Percentiles rank a stretch among this genome's conserved stretches.
Conservation (phyloP, 2,113 vertebrate genomes). For the Speoplatyrhinus poulsoni region DNA sequence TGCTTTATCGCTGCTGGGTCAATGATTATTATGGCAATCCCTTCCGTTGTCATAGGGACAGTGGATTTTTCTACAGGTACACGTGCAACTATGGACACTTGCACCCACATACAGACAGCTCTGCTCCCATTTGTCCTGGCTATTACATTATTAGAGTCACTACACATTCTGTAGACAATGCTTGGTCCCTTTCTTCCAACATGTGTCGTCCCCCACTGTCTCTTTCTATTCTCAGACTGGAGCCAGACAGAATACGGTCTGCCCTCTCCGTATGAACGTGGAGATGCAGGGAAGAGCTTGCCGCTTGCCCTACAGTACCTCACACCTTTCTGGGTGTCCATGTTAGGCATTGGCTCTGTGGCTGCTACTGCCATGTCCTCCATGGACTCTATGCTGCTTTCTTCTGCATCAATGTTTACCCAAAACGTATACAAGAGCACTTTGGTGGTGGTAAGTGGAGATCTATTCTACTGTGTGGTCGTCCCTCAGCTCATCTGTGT, state of each 20-base stretch:
- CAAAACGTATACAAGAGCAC: slow-evolving; percentile 72
- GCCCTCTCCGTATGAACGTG: slow-evolving; percentile 71
- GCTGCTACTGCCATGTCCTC: slow-evolving; percentile 64
- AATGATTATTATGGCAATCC: slow-evolving; percentile 72
- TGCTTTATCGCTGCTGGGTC: slow-evolving; percentile 68
- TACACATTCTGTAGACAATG: not conserved
- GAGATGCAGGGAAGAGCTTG: slow-evolving; percentile 73
- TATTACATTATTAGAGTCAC: not conserved
- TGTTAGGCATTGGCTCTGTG: slow-evolving; percentile 53
- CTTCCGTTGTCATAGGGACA: slow-evolving; percentile 75
- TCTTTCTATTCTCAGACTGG: slow-evolving; percentile 70
- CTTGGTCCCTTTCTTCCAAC: not conserved
- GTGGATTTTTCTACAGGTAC: slow-evolving; percentile 78
- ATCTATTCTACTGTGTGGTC: slow-evolving; percentile 76
- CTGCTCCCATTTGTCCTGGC: not conserved
- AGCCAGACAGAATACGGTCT: slow-evolving; percentile 80
- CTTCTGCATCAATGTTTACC: slow-evolving; percentile 64
- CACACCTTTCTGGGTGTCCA: slow-evolving; percentile 69
- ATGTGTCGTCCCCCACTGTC: not conserved
- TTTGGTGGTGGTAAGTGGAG: slow-evolving; percentile 76
- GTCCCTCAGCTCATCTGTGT: slow-evolving; percentile 72
- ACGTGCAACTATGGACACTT: not conserved
- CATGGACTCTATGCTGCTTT: slow-evolving; percentile 59
- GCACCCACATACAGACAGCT: not conserved
- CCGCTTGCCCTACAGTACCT: slow-evolving; percentile 77